Evolutionary conservation across 2,888 invertebrate species (phyloP).

Genomic region (Thelaira solivaga): DNA sequence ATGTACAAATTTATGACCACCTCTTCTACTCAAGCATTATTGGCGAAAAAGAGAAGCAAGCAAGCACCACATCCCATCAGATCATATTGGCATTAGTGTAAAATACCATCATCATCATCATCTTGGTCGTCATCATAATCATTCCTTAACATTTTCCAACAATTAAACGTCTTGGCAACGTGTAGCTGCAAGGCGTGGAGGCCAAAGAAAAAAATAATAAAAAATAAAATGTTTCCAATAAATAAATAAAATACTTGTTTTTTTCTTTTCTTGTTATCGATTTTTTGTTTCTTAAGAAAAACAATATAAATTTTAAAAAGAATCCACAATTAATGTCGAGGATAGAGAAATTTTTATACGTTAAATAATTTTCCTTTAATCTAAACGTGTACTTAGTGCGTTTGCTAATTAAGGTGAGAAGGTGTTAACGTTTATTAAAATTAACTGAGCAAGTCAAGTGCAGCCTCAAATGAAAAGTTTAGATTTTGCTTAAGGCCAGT

Average conservation of each 20-base stretch:
- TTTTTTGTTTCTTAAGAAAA: conserved; percentile 39
- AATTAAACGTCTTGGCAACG: not conserved
- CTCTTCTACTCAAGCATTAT: conserved; percentile 34
- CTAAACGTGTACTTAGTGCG: not conserved
- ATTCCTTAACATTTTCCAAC: not conserved
- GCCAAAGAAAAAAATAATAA: too few relatives aligned
- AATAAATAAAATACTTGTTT: too few relatives aligned
- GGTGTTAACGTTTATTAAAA: conserved; percentile 45
- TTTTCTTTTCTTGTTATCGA: conserved; percentile 24
- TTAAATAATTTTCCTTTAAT: not conserved
- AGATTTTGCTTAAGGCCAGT: not conserved
- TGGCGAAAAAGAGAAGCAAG: conserved; percentile 1
- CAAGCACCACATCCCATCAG: not conserved
- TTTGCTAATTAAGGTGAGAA: conserved; percentile 41
- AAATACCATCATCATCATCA: conserved; percentile 29
- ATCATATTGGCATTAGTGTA: conserved; percentile 32
- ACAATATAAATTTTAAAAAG: conserved; percentile 43
- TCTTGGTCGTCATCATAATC: not conserved
- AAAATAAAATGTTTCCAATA: conserved; percentile 8
- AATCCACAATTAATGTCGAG: conserved; percentile 57
- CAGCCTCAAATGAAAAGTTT: not conserved
- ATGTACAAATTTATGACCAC: conserved; percentile 68
- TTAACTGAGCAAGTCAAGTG: conserved; percentile 24
- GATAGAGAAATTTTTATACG: conserved; percentile 40
- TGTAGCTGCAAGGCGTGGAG: too few relatives aligned